These are phyloP conservation scores for Haemorhous mexicanus DNA, from an alignment of 2,113 vertebrate genomes.

Conservation along the genomic window DNA sequence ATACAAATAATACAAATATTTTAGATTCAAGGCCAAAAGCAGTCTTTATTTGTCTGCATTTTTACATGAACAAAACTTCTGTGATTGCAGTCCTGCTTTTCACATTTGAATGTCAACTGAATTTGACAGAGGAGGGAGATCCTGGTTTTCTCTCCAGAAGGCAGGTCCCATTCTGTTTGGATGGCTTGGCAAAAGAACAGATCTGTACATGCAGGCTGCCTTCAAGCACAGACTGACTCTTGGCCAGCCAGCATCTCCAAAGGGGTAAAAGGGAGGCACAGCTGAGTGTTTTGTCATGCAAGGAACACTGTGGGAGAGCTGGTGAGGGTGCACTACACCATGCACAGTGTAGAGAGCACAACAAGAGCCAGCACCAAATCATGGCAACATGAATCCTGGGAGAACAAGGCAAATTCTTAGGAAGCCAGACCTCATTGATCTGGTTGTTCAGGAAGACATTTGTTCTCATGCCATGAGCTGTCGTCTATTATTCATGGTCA, in stretches of 20 bases:
- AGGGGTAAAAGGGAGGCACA: background rate
- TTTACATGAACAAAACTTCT: background rate
- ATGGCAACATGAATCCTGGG: fast-evolving
- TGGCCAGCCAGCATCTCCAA: background rate
- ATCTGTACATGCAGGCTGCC: background rate
- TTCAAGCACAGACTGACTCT: background rate
- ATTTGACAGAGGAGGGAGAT: background rate
- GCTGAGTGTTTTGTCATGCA: background rate
- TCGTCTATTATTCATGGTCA: background rate
- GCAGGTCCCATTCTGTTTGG: background rate
- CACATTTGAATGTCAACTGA: background rate
- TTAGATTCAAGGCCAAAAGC: background rate
- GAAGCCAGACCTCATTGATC: background rate
- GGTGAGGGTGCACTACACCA: background rate
- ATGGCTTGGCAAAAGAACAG: background rate
- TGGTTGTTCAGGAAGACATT: background rate
- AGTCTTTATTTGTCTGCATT: background rate
- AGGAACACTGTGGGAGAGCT: background rate
- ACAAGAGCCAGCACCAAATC: background rate
- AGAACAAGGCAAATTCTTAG: background rate
- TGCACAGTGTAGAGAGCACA: fast-evolving
- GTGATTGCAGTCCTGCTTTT: background rate
- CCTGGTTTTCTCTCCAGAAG: background rate
- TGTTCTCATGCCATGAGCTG: background rate
- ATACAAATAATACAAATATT: background rate